Conservation (phyloP, 64 coral and sea anemone genomes). For the Actinia equina region DNA sequence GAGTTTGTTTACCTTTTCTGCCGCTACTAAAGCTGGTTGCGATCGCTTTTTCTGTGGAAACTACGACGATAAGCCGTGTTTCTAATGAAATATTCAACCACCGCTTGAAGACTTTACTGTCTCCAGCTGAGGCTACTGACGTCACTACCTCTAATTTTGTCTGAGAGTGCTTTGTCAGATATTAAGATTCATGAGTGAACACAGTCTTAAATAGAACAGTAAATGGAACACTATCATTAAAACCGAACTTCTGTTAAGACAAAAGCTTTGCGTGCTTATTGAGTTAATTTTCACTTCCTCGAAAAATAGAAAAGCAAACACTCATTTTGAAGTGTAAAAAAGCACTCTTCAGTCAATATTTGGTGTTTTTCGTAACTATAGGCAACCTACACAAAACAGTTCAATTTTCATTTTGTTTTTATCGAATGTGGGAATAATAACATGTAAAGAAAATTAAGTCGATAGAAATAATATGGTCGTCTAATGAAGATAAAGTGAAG, state of each 20-base stretch:
- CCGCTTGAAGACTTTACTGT: background rate
- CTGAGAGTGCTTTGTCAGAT: background rate
- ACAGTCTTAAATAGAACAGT: background rate
- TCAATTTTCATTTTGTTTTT: background rate
- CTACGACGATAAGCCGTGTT: background rate
- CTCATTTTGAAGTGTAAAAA: background rate
- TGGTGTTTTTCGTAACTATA: background rate
- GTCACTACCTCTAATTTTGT: background rate
- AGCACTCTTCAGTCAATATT: background rate
- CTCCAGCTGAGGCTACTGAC: background rate
- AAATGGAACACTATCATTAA: background rate
- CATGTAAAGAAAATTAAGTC: background rate
- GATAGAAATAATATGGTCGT: background rate
- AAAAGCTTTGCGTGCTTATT: background rate
- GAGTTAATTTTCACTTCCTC: background rate
- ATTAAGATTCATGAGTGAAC: background rate
- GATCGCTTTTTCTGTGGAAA: background rate
- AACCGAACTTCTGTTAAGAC: background rate
- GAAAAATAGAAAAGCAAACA: background rate
- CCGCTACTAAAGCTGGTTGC: background rate
- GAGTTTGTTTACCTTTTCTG: background rate
- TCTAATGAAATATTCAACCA: background rate
- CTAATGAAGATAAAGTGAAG: background rate
- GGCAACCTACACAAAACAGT: background rate
- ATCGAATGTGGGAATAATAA: background rate